Conservation (phyloP, 2,888 invertebrate genomes). For the Junonia oenone region DNA sequence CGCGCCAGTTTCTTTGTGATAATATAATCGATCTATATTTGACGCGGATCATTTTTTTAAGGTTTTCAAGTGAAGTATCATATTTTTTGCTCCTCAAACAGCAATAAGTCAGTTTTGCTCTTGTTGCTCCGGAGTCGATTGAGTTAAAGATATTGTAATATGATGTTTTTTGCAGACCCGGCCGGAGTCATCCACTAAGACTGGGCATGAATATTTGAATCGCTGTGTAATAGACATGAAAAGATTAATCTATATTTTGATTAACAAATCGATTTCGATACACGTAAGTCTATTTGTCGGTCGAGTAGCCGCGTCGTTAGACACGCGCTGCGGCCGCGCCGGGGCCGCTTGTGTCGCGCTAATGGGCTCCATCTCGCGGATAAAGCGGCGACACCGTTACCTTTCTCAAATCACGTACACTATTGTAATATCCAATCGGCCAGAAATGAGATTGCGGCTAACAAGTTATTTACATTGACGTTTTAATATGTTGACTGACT, state of each 20-base stretch:
- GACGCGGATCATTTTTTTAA: constrained; percentile 38
- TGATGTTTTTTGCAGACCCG: constrained; percentile 21
- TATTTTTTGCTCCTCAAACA: constrained; percentile 30
- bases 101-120: constrained; percentile 26
- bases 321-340: constrained; percentile 20
- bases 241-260: constrained; percentile 34
- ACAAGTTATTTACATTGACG: constrained; percentile 81
- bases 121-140: constrained; percentile 23
- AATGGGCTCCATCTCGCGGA: constrained; percentile 73
- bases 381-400: constrained; percentile 78
- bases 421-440: constrained; percentile 79
- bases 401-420: constrained; percentile 80
- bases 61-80: constrained; percentile 34
- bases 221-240: constrained; percentile 22
- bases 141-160: constrained; percentile 29
- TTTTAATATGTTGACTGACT: constrained; percentile 73
- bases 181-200: constrained; percentile 20
- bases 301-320: constrained; percentile 31
- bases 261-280: constrained; percentile 48
- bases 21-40: constrained; percentile 42
- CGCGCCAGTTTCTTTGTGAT: constrained; percentile 49
- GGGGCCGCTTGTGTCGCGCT: constrained; percentile 43
- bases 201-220: constrained; percentile 19
- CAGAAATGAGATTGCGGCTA: constrained; percentile 80
- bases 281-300: constrained; percentile 33